These are phyloP conservation scores for Melanotaenia pygmaea DNA, from an alignment of 2,797 vertebrate genomes.

Conservation along the genomic window DNA sequence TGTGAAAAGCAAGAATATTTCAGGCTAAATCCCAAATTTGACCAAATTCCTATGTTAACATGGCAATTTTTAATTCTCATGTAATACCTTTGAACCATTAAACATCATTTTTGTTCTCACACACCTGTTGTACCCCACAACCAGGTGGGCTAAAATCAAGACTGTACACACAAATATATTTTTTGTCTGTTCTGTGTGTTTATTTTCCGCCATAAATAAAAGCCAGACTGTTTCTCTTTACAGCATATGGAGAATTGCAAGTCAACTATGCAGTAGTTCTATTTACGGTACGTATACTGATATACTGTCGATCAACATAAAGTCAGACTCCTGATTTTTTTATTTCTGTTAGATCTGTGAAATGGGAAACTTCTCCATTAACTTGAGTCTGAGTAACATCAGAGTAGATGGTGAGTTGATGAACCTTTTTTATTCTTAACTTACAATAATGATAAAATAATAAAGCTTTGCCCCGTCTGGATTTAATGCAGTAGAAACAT, in stretches of 20 bases:
- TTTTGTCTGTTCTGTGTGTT: background rate
- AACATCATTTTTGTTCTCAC: background rate
- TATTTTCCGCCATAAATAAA: conserved; percentile 3
- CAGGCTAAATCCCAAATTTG: background rate
- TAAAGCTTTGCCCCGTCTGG: accelerated
- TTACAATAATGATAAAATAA: background rate
- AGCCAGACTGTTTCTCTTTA: conserved; percentile 50
- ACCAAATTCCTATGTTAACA: background rate
- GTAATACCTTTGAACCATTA: background rate
- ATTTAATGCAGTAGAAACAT: background rate
- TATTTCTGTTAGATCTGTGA: conserved; percentile 86
- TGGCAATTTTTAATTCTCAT: background rate
- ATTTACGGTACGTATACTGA: conserved; percentile 84
- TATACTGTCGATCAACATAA: too few species aligned
- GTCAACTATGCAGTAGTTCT: conserved; percentile 84
- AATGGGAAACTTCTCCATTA: conserved; percentile 91
- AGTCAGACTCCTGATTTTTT: background rate
- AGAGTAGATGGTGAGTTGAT: conserved; percentile 83
- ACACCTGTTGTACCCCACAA: background rate
- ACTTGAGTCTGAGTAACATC: conserved; percentile 86
- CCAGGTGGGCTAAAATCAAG: background rate
- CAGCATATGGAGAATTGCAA: conserved; percentile 89
- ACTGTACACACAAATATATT: background rate
- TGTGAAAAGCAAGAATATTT: background rate
- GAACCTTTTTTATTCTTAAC: background rate